phyloP scores from a whole-genome alignment of 2,888 invertebrate genomes.

The Odontocerum albicorne region DNA sequence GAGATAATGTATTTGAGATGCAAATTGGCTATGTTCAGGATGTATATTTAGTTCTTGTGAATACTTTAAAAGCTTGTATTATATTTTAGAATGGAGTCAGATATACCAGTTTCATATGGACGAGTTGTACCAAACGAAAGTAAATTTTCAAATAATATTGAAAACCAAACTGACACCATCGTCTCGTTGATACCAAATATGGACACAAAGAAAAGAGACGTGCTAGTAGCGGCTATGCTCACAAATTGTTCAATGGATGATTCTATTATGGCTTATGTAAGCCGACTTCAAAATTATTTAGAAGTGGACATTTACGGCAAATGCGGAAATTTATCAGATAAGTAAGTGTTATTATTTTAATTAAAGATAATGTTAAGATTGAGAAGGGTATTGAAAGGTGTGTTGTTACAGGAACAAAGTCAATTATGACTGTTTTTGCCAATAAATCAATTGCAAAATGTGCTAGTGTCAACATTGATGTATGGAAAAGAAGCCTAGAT shows the following conservation, averaged over 20 bases:
- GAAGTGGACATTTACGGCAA: constrained; percentile 59
- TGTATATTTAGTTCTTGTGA: background rate
- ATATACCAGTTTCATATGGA: constrained; percentile 69
- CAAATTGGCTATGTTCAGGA: too few species aligned
- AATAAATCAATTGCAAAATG: too few species aligned
- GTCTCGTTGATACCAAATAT: constrained; percentile 45
- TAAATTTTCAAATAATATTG: constrained; percentile 24
- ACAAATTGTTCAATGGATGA: constrained; percentile 60
- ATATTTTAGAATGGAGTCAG: constrained; percentile 60
- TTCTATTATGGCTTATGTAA: constrained; percentile 56
- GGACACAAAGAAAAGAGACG: constrained; percentile 50
- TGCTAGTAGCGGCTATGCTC: constrained; percentile 57
- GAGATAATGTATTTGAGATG: too few species aligned
- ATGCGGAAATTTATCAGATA: constrained; percentile 49
- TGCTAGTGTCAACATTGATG: too few species aligned
- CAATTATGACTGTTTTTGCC: too few species aligned
- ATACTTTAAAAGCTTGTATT: background rate
- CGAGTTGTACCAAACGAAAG: constrained; percentile 49
- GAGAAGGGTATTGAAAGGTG: too few species aligned
- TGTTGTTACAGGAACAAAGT: too few species aligned
- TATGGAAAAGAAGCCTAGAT: too few species aligned
- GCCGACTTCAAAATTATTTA: constrained; percentile 60
- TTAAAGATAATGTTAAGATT: too few species aligned
- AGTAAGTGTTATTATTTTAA: constrained; percentile 36
- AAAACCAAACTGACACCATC: constrained; percentile 20